Evolutionary conservation across 2,113 vertebrate species (phyloP).

Genomic region (Dascyllus trimaculatus): DNA sequence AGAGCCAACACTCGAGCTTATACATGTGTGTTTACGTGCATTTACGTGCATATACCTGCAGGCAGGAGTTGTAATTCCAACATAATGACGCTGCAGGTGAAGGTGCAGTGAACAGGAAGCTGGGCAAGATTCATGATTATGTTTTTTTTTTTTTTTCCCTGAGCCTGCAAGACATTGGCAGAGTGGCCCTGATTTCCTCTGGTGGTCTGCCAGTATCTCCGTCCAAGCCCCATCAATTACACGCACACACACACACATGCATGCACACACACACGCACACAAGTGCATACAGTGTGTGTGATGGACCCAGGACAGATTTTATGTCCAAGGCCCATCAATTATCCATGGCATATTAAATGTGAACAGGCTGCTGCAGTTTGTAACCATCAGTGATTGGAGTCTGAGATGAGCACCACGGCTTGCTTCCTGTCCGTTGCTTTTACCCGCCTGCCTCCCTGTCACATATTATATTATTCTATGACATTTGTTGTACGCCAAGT

Average conservation of each 20-base stretch:
- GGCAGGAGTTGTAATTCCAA: background rate
- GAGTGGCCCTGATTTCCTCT: slow-evolving; percentile 35
- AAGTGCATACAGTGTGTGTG: slow-evolving; percentile 8
- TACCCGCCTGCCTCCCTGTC: slow-evolving; percentile 14
- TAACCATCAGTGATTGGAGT: slow-evolving; percentile 53
- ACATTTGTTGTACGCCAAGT: slow-evolving; percentile 49
- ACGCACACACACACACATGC: background rate
- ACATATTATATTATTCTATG: slow-evolving; percentile 33
- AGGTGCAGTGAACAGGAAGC: slow-evolving; percentile 19
- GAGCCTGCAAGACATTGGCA: slow-evolving; percentile 36
- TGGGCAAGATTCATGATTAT: slow-evolving; percentile 23
- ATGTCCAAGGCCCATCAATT: slow-evolving; percentile 66
- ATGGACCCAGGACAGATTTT: slow-evolving; percentile 43
- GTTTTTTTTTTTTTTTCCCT: slow-evolving; percentile 3
- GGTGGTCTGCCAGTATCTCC: slow-evolving; percentile 53
- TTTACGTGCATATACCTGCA: background rate
- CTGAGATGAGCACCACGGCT: slow-evolving; percentile 47
- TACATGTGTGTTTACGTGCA: background rate
- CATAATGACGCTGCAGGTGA: slow-evolving; percentile 29
- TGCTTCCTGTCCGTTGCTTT: slow-evolving; percentile 26
- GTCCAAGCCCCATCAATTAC: slow-evolving; percentile 52
- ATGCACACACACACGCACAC: slow-evolving; percentile 15
- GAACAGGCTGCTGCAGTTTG: slow-evolving; percentile 61
- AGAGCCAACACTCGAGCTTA: background rate
- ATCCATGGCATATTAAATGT: slow-evolving; percentile 67